Base-by-base conservation (phyloP, 2,888 invertebrate genomes). In the Drosophila atroscutellata region DNA sequence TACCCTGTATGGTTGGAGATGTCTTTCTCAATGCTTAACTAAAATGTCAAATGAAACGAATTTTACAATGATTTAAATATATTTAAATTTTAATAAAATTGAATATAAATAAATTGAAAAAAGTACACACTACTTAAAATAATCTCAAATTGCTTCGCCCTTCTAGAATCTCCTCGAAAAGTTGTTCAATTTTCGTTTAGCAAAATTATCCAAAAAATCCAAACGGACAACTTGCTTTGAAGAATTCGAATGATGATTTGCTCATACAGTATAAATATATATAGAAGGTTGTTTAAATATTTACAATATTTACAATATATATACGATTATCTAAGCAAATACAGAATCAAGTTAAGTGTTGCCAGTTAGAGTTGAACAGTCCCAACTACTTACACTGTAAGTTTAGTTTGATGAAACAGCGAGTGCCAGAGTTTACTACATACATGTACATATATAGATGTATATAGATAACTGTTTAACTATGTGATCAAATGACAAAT, bases 341-440 rank as follows among this genome's bases (percentile, higher is more conserved):
- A 67, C 45, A n/a, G 39, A 72, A 71, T 71, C 62, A 65, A 50
- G 64, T 65, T 56, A 66, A 67, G 75, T 83, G 78, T 49, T 72
- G 63, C 56, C 68, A 59, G 60, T 70, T 51, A 57, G 55, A 56
- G 55, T 63, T 59, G 32, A 37, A 34, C 28, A 68, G 55, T 54
- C 36, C 11, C 54, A 60, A 60, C 63, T 52, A 51, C 56, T 63
- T 72, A 18, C 52, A n/a, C 15, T 34, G 6, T 34, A 57, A 18
- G 60, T 58, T 57, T 24, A 42, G 52, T 54, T 59, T 60, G 64
- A 69, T 55, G 51, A 39, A 68, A 63, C 39, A 39, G n/a, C 9
- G 39, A 9, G n/a, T 20, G n/a, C 2, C 11, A 20, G 5, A 11
- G 8, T 20, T 7, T 7, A 3, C 18, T 2, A 28, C 11, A 24